phyloP scores from a whole-genome alignment of 2,113 vertebrate species.

The Centropristis striata region DNA sequence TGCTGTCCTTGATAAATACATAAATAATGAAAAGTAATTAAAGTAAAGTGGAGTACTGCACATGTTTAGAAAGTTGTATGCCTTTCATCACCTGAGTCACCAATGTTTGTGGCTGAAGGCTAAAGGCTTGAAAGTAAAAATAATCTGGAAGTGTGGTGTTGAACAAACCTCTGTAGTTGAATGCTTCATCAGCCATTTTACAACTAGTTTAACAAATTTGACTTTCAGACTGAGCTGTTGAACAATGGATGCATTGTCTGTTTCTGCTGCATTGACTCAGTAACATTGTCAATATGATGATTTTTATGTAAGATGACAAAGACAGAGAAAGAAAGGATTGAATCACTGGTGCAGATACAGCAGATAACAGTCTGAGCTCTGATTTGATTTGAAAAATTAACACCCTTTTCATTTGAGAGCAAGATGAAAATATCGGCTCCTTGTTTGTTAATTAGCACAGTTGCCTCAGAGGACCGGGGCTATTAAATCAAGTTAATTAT shows the following conservation, averaged over 20 bases:
- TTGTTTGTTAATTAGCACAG: constrained; percentile 75
- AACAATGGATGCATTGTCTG: neutral
- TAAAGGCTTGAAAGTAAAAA: too few species aligned
- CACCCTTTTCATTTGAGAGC: constrained; percentile 57
- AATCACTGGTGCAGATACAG: constrained; percentile 2
- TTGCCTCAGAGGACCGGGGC: constrained; percentile 51
- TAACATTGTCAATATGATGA: neutral
- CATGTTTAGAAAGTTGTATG: too few species aligned
- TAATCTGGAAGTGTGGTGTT: too few species aligned
- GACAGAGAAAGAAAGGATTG: neutral
- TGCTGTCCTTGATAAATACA: too few species aligned
- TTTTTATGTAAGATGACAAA: neutral
- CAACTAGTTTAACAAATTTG: too few species aligned
- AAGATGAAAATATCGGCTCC: constrained; percentile 66
- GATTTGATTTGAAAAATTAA: constrained; percentile 55
- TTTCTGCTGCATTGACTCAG: neutral
- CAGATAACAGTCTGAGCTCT: constrained; percentile 23
- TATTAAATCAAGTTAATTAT: constrained; percentile 81
- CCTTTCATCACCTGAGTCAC: too few species aligned
- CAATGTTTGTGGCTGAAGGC: too few species aligned
- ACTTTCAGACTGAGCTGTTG: too few species aligned
- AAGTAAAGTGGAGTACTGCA: too few species aligned
- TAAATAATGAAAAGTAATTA: too few species aligned
- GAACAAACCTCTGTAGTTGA: too few species aligned
- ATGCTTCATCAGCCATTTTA: too few species aligned